phyloP scores from a whole-genome alignment of 2,888 invertebrate genomes.

The Myopa tessellatipennis region DNA sequence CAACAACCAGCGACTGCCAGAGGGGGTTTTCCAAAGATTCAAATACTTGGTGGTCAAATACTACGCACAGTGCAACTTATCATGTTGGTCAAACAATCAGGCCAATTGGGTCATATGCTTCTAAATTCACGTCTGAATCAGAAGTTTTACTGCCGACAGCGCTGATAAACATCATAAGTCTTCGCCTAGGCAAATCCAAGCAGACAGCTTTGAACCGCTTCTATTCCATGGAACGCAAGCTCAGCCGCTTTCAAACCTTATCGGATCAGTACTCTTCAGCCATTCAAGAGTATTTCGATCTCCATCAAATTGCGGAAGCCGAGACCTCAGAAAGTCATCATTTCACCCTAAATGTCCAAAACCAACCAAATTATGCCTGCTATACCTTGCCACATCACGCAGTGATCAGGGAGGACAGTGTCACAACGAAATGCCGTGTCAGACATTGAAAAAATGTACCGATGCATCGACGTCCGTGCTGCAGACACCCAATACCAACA shows the following conservation, averaged over 20 bases:
- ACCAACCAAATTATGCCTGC: constrained; percentile 16
- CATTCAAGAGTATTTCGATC: constrained; percentile 36
- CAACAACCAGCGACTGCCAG: no score
- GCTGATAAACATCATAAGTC: no score
- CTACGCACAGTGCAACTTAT: no score
- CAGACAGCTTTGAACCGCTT: constrained; percentile 41
- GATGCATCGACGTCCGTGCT: constrained; percentile 27
- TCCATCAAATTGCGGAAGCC: constrained; percentile 34
- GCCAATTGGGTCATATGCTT: no score
- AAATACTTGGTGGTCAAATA: no score
- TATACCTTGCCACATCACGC: constrained; percentile 33
- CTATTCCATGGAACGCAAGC: constrained; percentile 22
- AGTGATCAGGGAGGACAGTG: constrained; percentile 12
- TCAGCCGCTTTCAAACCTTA: not conserved
- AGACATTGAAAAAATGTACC: constrained; percentile 36
- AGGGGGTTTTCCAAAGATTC: no score
- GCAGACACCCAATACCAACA: constrained; percentile 36
- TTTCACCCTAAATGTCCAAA: not conserved
- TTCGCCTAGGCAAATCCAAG: constrained; percentile 25
- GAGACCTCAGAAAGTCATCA: constrained; percentile 28
- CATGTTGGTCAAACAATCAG: no score
- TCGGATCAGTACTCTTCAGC: constrained; percentile 16
- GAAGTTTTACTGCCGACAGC: no score
- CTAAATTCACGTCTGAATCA: no score
- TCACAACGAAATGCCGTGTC: constrained; percentile 15